A percentile compares a stretch with the other conserved stretches of the same genome.
Conservation (phyloP, 2,797 vertebrate species). For the Gouania willdenowi region DNA sequence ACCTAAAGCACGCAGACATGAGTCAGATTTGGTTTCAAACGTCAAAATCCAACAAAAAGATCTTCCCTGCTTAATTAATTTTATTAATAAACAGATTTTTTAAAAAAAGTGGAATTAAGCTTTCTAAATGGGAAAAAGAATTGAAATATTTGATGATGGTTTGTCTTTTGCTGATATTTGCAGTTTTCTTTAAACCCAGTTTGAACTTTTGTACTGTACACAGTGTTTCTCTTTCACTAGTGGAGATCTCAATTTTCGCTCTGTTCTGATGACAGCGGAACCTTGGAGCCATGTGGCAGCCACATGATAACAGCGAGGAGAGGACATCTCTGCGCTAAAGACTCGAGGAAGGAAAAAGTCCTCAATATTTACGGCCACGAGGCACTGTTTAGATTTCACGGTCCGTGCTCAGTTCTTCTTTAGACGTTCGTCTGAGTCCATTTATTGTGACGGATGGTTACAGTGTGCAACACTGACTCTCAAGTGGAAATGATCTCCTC, state of each 20-base stretch:
- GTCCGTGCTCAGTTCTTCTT: conserved; percentile 7
- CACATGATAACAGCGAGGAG: conserved; percentile 22
- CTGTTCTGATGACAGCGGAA: conserved; percentile 24
- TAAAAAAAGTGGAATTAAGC: too few relatives aligned
- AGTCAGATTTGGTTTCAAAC: too few relatives aligned
- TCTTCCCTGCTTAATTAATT: too few relatives aligned
- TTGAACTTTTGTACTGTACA: conserved; percentile 7
- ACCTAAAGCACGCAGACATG: too few relatives aligned
- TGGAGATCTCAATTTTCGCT: conserved; percentile 13
- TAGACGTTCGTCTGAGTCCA: conserved; percentile 17
- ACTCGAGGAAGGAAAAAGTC: conserved; percentile 36
- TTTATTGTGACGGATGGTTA: conserved; percentile 33
- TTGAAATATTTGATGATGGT: too few relatives aligned
- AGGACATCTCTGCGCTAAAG: conserved; percentile 12
- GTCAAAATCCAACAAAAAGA: too few relatives aligned
- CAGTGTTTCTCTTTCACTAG: conserved; percentile 2
- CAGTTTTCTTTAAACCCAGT: conserved; percentile 1
- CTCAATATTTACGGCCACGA: conserved; percentile 25
- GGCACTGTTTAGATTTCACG: conserved; percentile 19
- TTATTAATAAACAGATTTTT: too few relatives aligned
- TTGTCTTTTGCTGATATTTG: too few relatives aligned
- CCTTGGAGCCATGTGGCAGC: conserved; percentile 25
- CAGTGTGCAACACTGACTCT: conserved; percentile 11
- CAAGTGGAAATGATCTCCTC: conserved; percentile 17
- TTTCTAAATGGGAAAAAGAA: too few relatives aligned